Conservation (phyloP, 2,797 vertebrate species). For the Yasuhikotakia modesta region DNA sequence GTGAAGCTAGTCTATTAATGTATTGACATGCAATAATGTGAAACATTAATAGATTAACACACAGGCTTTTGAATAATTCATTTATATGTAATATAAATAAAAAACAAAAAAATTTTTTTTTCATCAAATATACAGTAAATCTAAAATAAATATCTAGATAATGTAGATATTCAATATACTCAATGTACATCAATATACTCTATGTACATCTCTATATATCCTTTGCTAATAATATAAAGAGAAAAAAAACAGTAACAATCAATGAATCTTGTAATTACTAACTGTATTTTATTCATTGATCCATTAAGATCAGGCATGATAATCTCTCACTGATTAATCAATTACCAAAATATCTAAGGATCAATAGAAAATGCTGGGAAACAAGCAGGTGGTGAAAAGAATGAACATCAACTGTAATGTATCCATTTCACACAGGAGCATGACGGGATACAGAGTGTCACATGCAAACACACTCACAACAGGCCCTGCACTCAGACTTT, state of each 20-base stretch:
- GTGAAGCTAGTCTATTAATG: neutral
- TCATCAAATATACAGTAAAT: too few species aligned
- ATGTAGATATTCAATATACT: too few species aligned
- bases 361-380: neutral
- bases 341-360: neutral
- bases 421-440: slow-evolving; percentile 32
- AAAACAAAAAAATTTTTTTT: too few species aligned
- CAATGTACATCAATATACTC: neutral
- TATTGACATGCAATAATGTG: neutral
- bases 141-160: neutral
- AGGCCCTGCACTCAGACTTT: slow-evolving; percentile 18
- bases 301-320: neutral
- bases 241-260: slow-evolving; percentile 12
- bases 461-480: slow-evolving; percentile 30
- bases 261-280: neutral
- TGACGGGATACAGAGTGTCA: slow-evolving; percentile 42
- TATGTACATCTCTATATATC: neutral
- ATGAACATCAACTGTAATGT: slow-evolving; percentile 51
- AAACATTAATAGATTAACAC: neutral
- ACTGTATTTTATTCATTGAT: neutral
- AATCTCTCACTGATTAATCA: neutral
- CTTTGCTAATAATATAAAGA: neutral
- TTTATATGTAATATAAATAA: too few species aligned
- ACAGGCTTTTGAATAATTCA: too few species aligned
- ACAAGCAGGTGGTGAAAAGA: slow-evolving; percentile 9